phyloP scores from a whole-genome alignment of 2,888 invertebrate genomes.

The Schizaphis graminum region DNA sequence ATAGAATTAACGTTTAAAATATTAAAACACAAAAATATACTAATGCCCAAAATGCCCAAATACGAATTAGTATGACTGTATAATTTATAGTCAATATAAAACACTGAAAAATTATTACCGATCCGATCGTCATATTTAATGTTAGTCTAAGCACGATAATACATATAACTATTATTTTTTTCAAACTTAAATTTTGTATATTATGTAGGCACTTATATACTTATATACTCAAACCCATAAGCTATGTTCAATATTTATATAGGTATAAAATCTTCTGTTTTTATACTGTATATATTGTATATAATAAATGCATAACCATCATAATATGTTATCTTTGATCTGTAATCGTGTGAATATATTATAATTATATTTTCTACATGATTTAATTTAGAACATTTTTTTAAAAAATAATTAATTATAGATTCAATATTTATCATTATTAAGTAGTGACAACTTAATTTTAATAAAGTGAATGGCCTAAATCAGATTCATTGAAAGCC shows the following conservation, averaged over 20 bases:
- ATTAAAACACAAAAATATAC: background rate
- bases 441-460: background rate
- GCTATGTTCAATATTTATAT: too few relatives aligned
- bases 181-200: background rate
- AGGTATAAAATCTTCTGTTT: background rate
- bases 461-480: background rate
- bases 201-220: too few relatives aligned
- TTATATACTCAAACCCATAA: too few relatives aligned
- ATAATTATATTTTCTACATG: background rate
- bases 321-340: background rate
- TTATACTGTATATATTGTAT: background rate
- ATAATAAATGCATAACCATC: background rate
- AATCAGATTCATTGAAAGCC: background rate
- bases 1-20: background rate
- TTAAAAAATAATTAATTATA: background rate
- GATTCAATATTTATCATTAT: background rate
- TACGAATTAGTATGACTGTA: background rate
- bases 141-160: background rate
- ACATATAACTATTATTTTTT: background rate
- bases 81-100: background rate
- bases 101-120: background rate
- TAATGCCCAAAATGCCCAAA: background rate
- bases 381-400: background rate
- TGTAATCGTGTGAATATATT: background rate
- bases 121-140: background rate